phyloP scores from a whole-genome alignment of 2,113 vertebrate species.

The Eulemur macaco region DNA sequence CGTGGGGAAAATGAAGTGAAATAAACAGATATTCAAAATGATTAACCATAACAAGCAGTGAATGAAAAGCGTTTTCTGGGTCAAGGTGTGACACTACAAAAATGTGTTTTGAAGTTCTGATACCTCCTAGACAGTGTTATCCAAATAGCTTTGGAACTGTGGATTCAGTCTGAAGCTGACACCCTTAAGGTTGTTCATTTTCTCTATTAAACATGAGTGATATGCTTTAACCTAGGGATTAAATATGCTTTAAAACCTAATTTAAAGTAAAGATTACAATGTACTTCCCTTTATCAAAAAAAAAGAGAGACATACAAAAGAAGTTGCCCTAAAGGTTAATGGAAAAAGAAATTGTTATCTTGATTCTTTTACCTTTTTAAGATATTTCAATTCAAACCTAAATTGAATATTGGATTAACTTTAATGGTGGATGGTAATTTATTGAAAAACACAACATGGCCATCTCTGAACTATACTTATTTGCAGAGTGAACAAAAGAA shows the following conservation, averaged over 20 bases:
- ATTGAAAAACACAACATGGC: neutral
- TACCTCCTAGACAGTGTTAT: neutral
- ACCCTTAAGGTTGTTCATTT: constrained; percentile 47
- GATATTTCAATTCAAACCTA: constrained; percentile 61
- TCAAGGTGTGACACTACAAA: neutral
- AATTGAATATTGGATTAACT: constrained; percentile 54
- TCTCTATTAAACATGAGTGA: constrained; percentile 45
- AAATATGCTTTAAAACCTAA: constrained; percentile 62
- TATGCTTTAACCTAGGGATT: constrained; percentile 37
- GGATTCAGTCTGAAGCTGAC: neutral
- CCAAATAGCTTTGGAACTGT: neutral
- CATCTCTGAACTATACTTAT: constrained; percentile 8
- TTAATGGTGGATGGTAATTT: constrained; percentile 31
- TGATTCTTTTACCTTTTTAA: constrained; percentile 46
- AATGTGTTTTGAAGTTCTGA: neutral
- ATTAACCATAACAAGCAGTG: neutral
- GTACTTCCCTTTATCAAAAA: constrained; percentile 32
- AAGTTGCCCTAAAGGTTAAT: constrained; percentile 62
- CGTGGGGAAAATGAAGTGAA: neutral
- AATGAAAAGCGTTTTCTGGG: neutral
- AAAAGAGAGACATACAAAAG: constrained; percentile 38
- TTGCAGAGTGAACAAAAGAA: constrained; percentile 9
- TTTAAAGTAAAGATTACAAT: constrained; percentile 68
- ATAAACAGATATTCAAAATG: neutral
- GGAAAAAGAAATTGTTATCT: constrained; percentile 51